Conservation (phyloP, 2,797 vertebrate species). For the Pyrocephalus nanus region DNA sequence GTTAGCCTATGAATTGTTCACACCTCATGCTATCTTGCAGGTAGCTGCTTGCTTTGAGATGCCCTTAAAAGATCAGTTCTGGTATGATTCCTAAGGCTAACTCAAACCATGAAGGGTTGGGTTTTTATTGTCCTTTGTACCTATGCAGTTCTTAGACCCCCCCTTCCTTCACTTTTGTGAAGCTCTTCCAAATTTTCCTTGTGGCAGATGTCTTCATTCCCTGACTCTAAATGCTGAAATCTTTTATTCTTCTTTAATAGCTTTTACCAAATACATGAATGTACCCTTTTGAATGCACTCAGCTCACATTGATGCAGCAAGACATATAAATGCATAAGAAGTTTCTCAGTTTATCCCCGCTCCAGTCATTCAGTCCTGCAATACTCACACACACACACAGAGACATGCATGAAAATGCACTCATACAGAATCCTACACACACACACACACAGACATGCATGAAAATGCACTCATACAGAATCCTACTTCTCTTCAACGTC, state of each 20-base stretch:
- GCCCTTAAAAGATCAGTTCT: neutral
- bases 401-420: neutral
- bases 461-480: neutral
- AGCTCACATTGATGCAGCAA: neutral
- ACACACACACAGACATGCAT: neutral
- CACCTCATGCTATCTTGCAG: neutral
- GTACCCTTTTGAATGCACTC: neutral
- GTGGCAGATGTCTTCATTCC: neutral
- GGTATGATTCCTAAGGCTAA: neutral
- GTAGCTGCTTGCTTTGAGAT: slow-evolving; percentile 40
- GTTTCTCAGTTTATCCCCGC: neutral
- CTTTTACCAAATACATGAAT: neutral
- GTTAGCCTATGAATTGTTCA: neutral
- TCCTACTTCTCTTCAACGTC: neutral
- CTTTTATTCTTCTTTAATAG: neutral
- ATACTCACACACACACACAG: neutral
- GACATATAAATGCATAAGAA: neutral
- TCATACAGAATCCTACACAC: neutral
- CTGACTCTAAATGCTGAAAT: neutral
- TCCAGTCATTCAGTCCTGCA: neutral
- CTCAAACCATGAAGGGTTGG: neutral
- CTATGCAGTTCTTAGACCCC: neutral
- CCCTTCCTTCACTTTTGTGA: neutral
- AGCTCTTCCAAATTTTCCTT: neutral
- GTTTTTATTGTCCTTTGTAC: slow-evolving; percentile 20